Evolutionary conservation across 2,797 vertebrate genomes (phyloP), one percentile per base, ranked within the genome.

Genomic region (Pempheris klunzingeri): DNA sequence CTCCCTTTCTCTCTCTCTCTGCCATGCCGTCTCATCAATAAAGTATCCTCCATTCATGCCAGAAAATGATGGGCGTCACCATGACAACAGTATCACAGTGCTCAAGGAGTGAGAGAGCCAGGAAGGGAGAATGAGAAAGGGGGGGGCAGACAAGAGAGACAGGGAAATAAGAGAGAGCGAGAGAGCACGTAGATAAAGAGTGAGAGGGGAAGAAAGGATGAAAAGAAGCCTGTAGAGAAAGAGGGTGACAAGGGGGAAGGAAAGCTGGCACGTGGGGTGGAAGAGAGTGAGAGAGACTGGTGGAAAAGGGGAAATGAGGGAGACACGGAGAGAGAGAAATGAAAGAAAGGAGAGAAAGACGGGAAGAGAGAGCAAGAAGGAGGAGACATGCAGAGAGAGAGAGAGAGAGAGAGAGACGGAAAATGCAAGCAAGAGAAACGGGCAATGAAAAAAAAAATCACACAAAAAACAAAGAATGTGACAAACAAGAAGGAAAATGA

Each of bases 1-100:
- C 82, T 71, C 75, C 38, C 59, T 82, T 74, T 85, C 84, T 92
- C 80, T 86, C 80, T 86, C 76, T 80, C 85, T 82, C 81, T 81
- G 83, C 91, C 88, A 87, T 87, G 90, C 90, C 85, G 70, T 92
- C 93, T 94, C 93, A 93, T 95, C 94, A 95, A 95, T 94, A 93
- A 93, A 89, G 91, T 92, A 94, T 94, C 92, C 91, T 92, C 92
- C 94, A 94, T 95, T 95, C 93, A 95, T 93, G 93, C 90, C 90
- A 92, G 93, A 93, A 93, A 95, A 94, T 95, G 94, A 96, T 94
- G 93, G 92, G 91, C 81, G 92, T 96, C 93, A 90, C 95, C 94
- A 96, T 96, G 95, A 95, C 94, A 95, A 95, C 94, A 91, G 92
- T 93, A 93, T 94, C 93, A 93, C 84, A 87, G 93, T 82, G 91